A percentile compares a stretch with the other conserved stretches of the same genome.
These are phyloP conservation scores for Eira barbara DNA, from an alignment of 2,113 vertebrate species.

Conservation along the genomic window DNA sequence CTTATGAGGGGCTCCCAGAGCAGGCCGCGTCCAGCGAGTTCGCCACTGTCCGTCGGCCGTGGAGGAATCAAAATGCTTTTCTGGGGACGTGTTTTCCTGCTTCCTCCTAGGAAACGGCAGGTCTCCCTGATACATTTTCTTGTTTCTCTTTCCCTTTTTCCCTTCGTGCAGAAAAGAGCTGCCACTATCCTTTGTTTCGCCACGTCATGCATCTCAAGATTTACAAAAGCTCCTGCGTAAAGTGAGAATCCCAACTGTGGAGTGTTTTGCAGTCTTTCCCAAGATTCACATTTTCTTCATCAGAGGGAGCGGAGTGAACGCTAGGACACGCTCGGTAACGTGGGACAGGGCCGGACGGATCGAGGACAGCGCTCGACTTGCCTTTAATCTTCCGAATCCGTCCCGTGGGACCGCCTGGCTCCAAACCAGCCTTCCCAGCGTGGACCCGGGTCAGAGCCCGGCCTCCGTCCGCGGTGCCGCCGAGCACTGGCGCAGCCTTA, in stretches of 20 bases:
- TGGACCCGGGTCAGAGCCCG: fast-evolving
- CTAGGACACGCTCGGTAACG: neutral
- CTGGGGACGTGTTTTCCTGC: neutral
- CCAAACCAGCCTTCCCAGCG: fast-evolving
- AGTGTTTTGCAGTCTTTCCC: neutral
- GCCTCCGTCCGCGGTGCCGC: fast-evolving
- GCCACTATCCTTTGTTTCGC: neutral
- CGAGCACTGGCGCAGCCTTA: fast-evolving
- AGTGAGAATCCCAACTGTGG: neutral
- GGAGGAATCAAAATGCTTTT: neutral
- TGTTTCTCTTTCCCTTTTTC: neutral
- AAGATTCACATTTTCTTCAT: neutral
- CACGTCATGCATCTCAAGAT: fast-evolving
- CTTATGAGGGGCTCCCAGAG: fast-evolving
- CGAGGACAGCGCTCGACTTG: neutral
- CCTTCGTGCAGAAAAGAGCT: neutral
- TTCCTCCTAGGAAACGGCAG: neutral
- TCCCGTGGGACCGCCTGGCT: neutral
- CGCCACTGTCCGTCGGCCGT: neutral
- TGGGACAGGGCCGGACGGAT: neutral
- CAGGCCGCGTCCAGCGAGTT: fast-evolving
- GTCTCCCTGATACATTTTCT: neutral
- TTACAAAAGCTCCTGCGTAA: neutral
- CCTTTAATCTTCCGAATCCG: neutral
- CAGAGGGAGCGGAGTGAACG: neutral